A percentile compares a stretch with the other conserved stretches of the same genome.
phyloP scores from a whole-genome alignment of 2,888 invertebrate species.

The Zhengitettix transpicula region DNA sequence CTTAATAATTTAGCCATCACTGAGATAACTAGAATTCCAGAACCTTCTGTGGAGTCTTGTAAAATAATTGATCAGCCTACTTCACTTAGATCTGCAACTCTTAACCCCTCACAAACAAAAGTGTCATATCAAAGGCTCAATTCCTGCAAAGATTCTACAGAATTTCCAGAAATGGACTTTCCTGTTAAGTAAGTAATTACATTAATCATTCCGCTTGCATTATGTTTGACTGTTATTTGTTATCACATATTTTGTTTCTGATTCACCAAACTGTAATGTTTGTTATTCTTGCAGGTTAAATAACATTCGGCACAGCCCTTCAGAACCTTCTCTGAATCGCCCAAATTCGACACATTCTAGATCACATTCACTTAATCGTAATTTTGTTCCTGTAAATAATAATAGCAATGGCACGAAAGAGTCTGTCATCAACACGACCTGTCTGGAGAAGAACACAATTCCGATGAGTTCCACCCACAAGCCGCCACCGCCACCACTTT shows the following conservation, averaged over 20 bases:
- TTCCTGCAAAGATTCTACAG: slow-evolving; percentile 1
- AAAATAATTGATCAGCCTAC: no score
- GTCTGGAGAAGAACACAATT: background rate
- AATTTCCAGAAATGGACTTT: slow-evolving; percentile 14
- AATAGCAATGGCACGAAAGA: background rate
- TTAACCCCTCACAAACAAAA: background rate
- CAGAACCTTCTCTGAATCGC: slow-evolving; percentile 29
- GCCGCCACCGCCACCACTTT: slow-evolving; percentile 26
- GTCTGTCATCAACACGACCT: background rate
- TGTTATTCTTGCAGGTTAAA: slow-evolving; percentile 24
- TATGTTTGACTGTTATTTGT: background rate
- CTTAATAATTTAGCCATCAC: background rate
- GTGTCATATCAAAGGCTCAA: slow-evolving; percentile 3
- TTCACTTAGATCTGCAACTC: no score
- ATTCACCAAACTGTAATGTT: background rate
- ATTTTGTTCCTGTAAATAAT: background rate
- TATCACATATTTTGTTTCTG: background rate
- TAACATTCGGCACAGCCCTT: slow-evolving; percentile 31
- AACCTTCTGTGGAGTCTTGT: no score
- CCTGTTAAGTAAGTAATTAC: slow-evolving; percentile 15
- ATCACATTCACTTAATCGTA: slow-evolving; percentile 7
- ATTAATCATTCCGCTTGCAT: background rate
- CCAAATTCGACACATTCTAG: slow-evolving; percentile 19
- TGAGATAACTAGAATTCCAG: no score
- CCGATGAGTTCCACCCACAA: slow-evolving; percentile 13